Percentiles rank a stretch among this genome's conserved stretches.
These are phyloP conservation scores for Athetis lepigone DNA, from an alignment of 2,888 invertebrate species.

Conservation along the genomic window DNA sequence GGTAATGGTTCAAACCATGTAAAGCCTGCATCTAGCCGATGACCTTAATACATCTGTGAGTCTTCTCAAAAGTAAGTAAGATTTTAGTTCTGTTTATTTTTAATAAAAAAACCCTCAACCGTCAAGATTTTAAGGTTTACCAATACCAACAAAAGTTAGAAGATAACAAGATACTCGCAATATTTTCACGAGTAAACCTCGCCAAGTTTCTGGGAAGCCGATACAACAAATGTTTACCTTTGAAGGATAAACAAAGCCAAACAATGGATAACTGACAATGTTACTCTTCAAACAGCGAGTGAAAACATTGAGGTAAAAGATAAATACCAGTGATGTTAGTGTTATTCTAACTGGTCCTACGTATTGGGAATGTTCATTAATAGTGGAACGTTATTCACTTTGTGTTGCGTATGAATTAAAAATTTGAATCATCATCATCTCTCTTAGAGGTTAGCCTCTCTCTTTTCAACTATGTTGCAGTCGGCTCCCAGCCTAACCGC, in stretches of 20 bases:
- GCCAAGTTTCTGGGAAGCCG: neutral
- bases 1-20: too few species aligned
- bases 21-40: too few species aligned
- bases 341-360: neutral
- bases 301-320: slow-evolving; percentile 2
- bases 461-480: too few species aligned
- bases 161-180: neutral
- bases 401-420: too few species aligned
- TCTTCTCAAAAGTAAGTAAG: neutral
- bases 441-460: too few species aligned
- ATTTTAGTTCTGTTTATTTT: neutral
- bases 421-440: too few species aligned
- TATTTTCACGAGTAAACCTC: slow-evolving; percentile 15
- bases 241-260: slow-evolving; percentile 6
- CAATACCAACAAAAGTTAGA: slow-evolving; percentile 1
- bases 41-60: too few species aligned
- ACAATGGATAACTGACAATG: slow-evolving; percentile 29
- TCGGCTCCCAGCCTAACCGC: too few species aligned
- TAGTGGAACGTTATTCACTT: neutral
- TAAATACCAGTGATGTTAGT: slow-evolving; percentile 9
- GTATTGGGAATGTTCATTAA: neutral
- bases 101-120: neutral
- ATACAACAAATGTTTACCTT: slow-evolving; percentile 19
- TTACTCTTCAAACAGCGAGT: slow-evolving; percentile 24
- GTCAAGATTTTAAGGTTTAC: neutral